Evolutionary conservation across 2,888 invertebrate genomes (phyloP).

Genomic region (Tiliacea aurago): DNA sequence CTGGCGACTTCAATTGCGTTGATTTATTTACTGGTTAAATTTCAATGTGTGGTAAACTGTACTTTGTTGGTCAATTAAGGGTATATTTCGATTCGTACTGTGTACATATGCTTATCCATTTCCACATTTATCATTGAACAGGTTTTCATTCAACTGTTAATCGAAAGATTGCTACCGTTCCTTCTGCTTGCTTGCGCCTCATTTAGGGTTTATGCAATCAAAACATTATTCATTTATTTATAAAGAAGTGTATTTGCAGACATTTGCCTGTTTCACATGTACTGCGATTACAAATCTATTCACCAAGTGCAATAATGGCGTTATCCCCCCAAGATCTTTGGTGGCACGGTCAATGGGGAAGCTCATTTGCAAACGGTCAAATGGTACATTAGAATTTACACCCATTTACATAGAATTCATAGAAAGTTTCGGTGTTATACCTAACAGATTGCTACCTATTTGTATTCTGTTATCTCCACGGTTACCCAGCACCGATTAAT

Average conservation of each 20-base stretch:
- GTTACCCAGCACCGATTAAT: slow-evolving; percentile 18
- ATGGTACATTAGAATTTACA: slow-evolving; percentile 8
- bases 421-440: background rate
- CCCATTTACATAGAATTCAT: background rate
- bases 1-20: slow-evolving; percentile 54
- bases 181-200: slow-evolving; percentile 26
- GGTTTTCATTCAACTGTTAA: slow-evolving; percentile 39
- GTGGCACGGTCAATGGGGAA: slow-evolving; percentile 9
- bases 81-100: slow-evolving; percentile 32
- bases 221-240: slow-evolving; percentile 24
- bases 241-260: slow-evolving; percentile 14
- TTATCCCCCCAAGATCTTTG: slow-evolving; percentile 48
- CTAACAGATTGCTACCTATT: slow-evolving; percentile 13
- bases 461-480: background rate
- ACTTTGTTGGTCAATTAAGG: slow-evolving; percentile 49
- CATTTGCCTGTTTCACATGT: slow-evolving; percentile 11
- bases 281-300: slow-evolving; percentile 19
- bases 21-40: slow-evolving; percentile 59
- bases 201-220: slow-evolving; percentile 41
- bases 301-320: slow-evolving; percentile 13
- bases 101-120: slow-evolving; percentile 29
- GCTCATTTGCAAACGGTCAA: background rate
- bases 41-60: slow-evolving; percentile 53
- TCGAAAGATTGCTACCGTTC: slow-evolving; percentile 28
- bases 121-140: slow-evolving; percentile 41